Evolutionary conservation across 2,888 invertebrate genomes (phyloP).

Genomic region (Sturmia bella): DNA sequence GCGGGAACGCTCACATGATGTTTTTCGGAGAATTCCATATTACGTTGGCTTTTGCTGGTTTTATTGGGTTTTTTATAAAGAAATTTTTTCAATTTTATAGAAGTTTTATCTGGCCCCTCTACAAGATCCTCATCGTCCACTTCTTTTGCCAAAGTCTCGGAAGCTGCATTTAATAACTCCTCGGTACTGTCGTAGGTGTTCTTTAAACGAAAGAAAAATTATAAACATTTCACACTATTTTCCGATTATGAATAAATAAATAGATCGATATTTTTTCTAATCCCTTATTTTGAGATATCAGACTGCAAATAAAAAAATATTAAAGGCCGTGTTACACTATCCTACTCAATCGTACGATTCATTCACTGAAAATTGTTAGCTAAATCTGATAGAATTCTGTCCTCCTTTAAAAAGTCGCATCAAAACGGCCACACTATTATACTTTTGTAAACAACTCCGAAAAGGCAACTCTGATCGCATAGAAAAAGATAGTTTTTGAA

Average conservation of each 20-base stretch:
- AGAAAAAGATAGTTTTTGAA: too few relatives aligned
- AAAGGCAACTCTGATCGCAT: too few relatives aligned
- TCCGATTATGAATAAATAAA: background rate
- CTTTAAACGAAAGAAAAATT: conserved; percentile 1
- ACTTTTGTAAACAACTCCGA: too few relatives aligned
- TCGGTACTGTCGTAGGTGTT: conserved; percentile 46
- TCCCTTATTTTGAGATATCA: too few relatives aligned
- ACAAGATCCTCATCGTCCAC: conserved; percentile 3
- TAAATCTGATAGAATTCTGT: too few relatives aligned
- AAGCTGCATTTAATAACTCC: conserved; percentile 19
- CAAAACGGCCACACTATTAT: too few relatives aligned
- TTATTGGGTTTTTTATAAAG: conserved; percentile 38
- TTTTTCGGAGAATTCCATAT: conserved; percentile 11
- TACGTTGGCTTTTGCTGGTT: conserved; percentile 23
- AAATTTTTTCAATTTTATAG: conserved; percentile 44
- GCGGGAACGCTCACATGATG: background rate
- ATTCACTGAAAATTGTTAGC: too few relatives aligned
- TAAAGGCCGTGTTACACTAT: too few relatives aligned
- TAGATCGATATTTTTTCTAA: too few relatives aligned
- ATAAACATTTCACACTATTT: background rate
- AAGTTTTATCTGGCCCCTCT: background rate
- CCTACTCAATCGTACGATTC: too few relatives aligned
- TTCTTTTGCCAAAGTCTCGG: background rate
- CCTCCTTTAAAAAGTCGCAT: too few relatives aligned
- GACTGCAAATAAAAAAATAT: too few relatives aligned